Percentiles rank a stretch among this genome's conserved stretches.
These are phyloP conservation scores for Labia minor DNA, from an alignment of 2,888 invertebrate species.

Conservation along the genomic window DNA sequence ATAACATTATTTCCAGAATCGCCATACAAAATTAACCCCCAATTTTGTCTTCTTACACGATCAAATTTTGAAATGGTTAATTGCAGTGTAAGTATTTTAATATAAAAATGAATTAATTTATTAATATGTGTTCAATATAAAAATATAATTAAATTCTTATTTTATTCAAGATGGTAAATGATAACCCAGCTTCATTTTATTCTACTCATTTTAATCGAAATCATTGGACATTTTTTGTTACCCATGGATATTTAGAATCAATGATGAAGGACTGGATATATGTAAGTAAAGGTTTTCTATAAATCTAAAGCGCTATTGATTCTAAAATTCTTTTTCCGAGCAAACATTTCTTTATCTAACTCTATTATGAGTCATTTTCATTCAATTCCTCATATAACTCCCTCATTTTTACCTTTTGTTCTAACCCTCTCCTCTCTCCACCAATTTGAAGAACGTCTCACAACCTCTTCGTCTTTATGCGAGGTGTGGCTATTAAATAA, in stretches of 20 bases:
- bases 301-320: too few relatives aligned
- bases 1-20: conserved; percentile 67
- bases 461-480: too few relatives aligned
- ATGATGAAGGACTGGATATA: conserved; percentile 70
- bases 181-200: conserved; percentile 51
- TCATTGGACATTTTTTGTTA: conserved; percentile 60
- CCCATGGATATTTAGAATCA: conserved; percentile 79
- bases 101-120: not conserved
- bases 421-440: too few relatives aligned
- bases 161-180: conserved; percentile 45
- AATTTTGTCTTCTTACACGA: conserved; percentile 48
- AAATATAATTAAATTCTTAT: conserved; percentile 38
- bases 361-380: too few relatives aligned
- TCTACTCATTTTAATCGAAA: conserved; percentile 50
- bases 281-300: too few relatives aligned
- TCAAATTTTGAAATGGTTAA: conserved; percentile 36
- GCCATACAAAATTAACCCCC: conserved; percentile 53
- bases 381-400: too few relatives aligned
- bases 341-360: too few relatives aligned
- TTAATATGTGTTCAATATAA: conserved; percentile 22
- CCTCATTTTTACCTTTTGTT: too few relatives aligned
- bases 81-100: conserved; percentile 19
- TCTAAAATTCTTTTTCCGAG: too few relatives aligned
- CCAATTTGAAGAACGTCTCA: too few relatives aligned
- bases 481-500: too few relatives aligned